Evolutionary conservation across 2,888 invertebrate genomes (phyloP).

Genomic region (Calliopum simillimum): DNA sequence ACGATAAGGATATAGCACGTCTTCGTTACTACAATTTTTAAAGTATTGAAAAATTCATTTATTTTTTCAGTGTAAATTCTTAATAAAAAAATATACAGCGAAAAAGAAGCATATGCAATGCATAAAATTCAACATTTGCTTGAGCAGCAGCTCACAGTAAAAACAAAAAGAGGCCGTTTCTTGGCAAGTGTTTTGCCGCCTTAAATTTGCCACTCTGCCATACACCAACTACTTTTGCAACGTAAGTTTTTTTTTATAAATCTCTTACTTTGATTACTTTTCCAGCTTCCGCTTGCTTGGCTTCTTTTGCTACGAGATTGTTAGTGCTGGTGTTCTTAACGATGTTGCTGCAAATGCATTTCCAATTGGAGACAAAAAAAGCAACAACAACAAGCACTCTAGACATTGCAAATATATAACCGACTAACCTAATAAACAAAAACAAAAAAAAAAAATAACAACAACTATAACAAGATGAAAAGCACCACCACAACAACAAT

Average conservation of each 20-base stretch:
- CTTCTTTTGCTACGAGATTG: neutral
- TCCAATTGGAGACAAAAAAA: neutral
- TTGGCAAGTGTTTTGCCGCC: neutral
- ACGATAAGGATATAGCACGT: no score
- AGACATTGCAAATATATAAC: conserved; percentile 48
- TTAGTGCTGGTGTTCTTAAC: neutral
- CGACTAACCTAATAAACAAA: conserved; percentile 60
- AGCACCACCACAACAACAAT: no score
- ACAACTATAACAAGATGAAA: no score
- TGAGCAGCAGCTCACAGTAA: no score
- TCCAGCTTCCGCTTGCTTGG: neutral
- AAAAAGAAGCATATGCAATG: no score
- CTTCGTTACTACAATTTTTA: no score
- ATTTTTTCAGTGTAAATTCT: no score
- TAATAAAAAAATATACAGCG: no score
- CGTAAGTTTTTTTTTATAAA: neutral
- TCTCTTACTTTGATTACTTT: neutral
- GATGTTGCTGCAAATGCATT: neutral
- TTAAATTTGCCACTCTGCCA: neutral
- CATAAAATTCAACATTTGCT: no score
- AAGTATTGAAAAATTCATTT: no score
- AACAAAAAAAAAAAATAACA: neutral
- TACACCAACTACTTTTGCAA: no score
- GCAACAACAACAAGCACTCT: no score
- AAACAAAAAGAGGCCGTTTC: conserved; percentile 3